phyloP scores from a whole-genome alignment of 2,888 invertebrate species.

The Brenthis hecate region DNA sequence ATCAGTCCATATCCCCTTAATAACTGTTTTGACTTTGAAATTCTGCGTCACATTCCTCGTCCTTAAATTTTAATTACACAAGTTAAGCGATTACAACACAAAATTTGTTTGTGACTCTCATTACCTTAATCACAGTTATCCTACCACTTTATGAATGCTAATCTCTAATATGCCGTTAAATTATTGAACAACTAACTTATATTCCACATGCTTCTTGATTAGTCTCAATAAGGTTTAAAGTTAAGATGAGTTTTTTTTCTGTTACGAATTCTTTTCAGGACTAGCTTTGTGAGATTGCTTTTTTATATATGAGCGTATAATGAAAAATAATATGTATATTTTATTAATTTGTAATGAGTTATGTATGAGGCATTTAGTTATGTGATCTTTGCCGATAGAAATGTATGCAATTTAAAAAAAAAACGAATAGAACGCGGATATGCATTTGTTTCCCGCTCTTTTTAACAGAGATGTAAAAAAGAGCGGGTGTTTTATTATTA shows the following conservation, averaged over 20 bases:
- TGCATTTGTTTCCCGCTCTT: too few species aligned
- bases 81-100: conserved; percentile 27
- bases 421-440: too few species aligned
- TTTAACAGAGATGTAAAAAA: too few species aligned
- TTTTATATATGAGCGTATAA: too few species aligned
- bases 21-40: conserved; percentile 24
- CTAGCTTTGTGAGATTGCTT: too few species aligned
- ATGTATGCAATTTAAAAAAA: too few species aligned
- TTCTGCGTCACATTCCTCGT: conserved; percentile 21
- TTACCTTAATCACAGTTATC: conserved; percentile 26
- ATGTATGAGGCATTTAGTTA: too few species aligned
- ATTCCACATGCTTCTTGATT: conserved; percentile 3
- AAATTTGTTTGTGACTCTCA: conserved; percentile 31
- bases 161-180: conserved; percentile 8
- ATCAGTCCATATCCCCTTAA: conserved; percentile 10
- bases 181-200: conserved; percentile 14
- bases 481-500: too few species aligned
- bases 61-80: conserved; percentile 28
- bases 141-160: conserved; percentile 20
- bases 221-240: background rate
- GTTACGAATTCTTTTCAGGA: too few species aligned
- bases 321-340: too few species aligned
- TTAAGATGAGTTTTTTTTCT: background rate
- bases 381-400: too few species aligned
- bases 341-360: too few species aligned